Percentiles rank a stretch among this genome's conserved stretches.
Evolutionary conservation across 2,888 invertebrate species (phyloP).

Genomic region (Dynastes hyllus): DNA sequence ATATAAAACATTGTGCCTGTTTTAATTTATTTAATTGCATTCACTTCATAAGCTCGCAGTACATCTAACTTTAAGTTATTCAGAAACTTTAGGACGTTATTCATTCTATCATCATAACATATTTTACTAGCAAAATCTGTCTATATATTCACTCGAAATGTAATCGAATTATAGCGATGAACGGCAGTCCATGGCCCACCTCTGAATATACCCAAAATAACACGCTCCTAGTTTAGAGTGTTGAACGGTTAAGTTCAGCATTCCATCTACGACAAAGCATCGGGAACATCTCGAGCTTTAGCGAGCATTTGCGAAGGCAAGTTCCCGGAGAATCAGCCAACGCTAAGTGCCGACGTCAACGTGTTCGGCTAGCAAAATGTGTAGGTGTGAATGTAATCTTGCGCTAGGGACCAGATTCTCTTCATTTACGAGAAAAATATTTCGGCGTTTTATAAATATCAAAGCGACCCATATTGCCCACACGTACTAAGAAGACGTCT

Average conservation of each 20-base stretch:
- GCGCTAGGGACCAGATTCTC: neutral
- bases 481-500: neutral
- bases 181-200: constrained; percentile 1
- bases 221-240: constrained; percentile 63
- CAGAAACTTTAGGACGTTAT: too few species aligned
- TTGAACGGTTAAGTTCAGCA: constrained; percentile 54
- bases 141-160: too few species aligned
- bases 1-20: too few species aligned
- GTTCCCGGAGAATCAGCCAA: constrained; percentile 34
- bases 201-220: constrained; percentile 59
- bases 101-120: too few species aligned
- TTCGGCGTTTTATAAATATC: constrained; percentile 41
- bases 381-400: constrained; percentile 23
- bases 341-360: constrained; percentile 2
- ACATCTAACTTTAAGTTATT: too few species aligned
- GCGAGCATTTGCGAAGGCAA: neutral
- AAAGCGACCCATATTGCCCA: constrained; percentile 24
- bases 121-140: too few species aligned
- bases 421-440: constrained; percentile 17
- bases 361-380: constrained; percentile 9
- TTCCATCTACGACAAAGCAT: constrained; percentile 53
- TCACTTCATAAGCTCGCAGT: too few species aligned
- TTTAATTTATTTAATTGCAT: too few species aligned
- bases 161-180: neutral
- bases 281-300: neutral